Conservation (phyloP, 1,140 invertebrate species). For the Theocolax elegans region DNA sequence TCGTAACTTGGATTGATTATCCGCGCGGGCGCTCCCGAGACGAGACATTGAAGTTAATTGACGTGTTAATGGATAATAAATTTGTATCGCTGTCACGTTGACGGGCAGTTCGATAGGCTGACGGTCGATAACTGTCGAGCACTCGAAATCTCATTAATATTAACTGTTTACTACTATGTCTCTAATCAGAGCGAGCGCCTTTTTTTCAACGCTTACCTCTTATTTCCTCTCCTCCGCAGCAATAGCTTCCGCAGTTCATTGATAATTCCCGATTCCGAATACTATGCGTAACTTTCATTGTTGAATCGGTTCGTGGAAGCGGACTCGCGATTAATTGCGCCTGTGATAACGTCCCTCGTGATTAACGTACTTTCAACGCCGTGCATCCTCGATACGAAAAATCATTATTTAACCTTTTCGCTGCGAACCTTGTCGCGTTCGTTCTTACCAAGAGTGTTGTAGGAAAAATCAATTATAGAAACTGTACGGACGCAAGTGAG, state of each 20-base stretch:
- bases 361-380: slow-evolving; percentile 1
- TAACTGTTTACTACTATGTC: slow-evolving; percentile 54
- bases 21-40: slow-evolving; percentile 31
- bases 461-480: slow-evolving; percentile 18
- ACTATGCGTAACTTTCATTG: not conserved
- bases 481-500: slow-evolving; percentile 38
- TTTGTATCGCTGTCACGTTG: slow-evolving; percentile 53
- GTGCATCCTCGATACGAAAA: not conserved
- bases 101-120: slow-evolving; percentile 6
- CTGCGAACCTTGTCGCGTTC: not conserved
- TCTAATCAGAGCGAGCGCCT: slow-evolving; percentile 46
- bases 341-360: not conserved
- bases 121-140: slow-evolving; percentile 44
- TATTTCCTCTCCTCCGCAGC: slow-evolving; percentile 17
- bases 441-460: not conserved
- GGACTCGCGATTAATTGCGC: not conserved
- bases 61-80: slow-evolving; percentile 64
- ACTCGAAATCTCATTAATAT: slow-evolving; percentile 59
- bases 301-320: slow-evolving; percentile 15
- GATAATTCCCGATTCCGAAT: slow-evolving; percentile 12
- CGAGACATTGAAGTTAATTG: slow-evolving; percentile 59
- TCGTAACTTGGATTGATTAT: slow-evolving; percentile 35
- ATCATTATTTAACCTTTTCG: not conserved
- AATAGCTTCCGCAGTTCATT: slow-evolving; percentile 30
- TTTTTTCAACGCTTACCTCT: slow-evolving; percentile 15